Percentiles rank a stretch among this genome's conserved stretches.
These are phyloP conservation scores for Adoxophyes honmai DNA, from an alignment of 1,140 invertebrate genomes.

Conservation along the genomic window DNA sequence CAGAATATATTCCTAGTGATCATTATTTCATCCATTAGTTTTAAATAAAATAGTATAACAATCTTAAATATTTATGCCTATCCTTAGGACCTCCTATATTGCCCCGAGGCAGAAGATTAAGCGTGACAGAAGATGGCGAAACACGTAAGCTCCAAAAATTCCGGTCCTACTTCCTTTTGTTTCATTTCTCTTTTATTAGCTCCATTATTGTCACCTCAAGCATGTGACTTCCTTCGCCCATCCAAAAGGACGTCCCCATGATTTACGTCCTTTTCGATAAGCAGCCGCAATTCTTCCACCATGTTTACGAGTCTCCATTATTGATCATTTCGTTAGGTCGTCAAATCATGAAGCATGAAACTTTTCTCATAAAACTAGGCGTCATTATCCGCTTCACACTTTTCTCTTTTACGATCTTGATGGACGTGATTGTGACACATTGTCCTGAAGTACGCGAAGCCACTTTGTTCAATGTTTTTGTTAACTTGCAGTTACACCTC, in stretches of 20 bases:
- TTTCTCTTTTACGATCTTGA: constrained; percentile 3
- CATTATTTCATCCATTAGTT: too few species aligned
- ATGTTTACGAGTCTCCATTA: too few species aligned
- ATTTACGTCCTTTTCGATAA: too few species aligned
- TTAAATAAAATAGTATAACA: background rate
- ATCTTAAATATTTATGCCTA: constrained; percentile 22
- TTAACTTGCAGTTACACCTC: constrained; percentile 87
- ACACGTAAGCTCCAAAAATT: constrained; percentile 72
- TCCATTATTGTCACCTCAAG: background rate
- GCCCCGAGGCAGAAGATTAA: constrained; percentile 76
- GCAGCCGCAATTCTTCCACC: too few species aligned
- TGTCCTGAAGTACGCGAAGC: background rate
- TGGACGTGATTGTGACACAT: constrained; percentile 2
- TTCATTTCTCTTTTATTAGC: background rate
- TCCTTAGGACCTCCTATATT: constrained; percentile 72
- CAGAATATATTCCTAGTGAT: too few species aligned
- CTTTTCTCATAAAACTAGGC: background rate
- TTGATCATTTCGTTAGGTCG: background rate
- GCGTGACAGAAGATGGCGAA: constrained; percentile 78
- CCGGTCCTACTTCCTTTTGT: constrained; percentile 7
- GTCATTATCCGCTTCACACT: background rate
- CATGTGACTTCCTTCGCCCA: background rate
- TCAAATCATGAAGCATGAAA: background rate
- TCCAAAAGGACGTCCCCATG: too few species aligned
- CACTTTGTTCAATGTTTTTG: background rate